phyloP scores from a whole-genome alignment of 2,888 invertebrate genomes.

The Drosophila multiciliata region DNA sequence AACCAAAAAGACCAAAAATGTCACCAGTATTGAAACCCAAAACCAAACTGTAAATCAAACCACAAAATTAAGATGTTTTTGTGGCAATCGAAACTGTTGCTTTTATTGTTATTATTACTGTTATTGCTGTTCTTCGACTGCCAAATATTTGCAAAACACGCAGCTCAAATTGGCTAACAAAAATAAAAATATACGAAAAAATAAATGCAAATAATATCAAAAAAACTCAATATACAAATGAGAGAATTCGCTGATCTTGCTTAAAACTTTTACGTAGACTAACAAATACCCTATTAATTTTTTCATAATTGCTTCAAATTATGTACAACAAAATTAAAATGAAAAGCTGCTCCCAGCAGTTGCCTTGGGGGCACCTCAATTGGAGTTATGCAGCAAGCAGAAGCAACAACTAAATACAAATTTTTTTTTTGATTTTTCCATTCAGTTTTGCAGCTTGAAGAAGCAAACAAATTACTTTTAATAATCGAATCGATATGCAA shows the following conservation, averaged over 20 bases:
- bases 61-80: conserved; percentile 80
- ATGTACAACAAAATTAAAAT: not conserved
- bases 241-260: not conserved
- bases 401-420: not conserved
- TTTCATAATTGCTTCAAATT: not conserved
- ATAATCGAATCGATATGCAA: not conserved
- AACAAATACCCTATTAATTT: not conserved
- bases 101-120: conserved; percentile 22
- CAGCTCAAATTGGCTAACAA: not conserved
- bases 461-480: not conserved
- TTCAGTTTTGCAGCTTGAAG: not conserved
- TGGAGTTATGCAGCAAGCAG: not conserved
- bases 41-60: conserved; percentile 80
- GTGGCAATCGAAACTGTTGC: conserved; percentile 28
- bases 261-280: not conserved
- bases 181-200: not conserved
- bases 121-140: conserved; percentile 24
- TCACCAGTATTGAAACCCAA: conserved; percentile 76
- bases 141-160: conserved; percentile 11
- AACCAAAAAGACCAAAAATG: conserved; percentile 49
- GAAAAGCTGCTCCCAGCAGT: not conserved
- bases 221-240: not conserved
- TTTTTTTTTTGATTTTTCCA: not conserved
- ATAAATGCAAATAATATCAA: not conserved
- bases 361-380: not conserved